Evolutionary conservation across 2,113 vertebrate genomes (phyloP).

Genomic region (Tylochromis polylepis): DNA sequence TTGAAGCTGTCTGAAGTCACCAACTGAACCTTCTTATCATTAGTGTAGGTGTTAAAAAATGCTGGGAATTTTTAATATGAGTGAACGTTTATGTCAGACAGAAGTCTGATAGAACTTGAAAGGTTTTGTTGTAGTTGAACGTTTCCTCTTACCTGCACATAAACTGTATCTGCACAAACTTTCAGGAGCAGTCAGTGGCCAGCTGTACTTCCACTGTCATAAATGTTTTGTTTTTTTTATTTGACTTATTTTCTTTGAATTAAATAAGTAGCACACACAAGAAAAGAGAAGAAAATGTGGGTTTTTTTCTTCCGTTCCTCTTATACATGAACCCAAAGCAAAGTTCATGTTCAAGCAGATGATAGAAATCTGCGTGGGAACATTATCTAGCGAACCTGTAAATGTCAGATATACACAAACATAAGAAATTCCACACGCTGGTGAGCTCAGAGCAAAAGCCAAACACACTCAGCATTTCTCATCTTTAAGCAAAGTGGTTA

Average conservation of each 20-base stretch:
- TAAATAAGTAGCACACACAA: neutral
- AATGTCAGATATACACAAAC: conserved; percentile 14
- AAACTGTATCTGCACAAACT: neutral
- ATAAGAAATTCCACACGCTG: conserved; percentile 44
- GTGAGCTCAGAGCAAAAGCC: neutral
- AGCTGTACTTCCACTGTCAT: neutral
- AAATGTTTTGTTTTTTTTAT: neutral
- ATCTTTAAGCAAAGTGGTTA: neutral
- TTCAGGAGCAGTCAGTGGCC: neutral
- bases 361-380: conserved; percentile 1
- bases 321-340: neutral
- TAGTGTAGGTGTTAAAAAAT: neutral
- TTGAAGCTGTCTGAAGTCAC: conserved; percentile 17
- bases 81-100: neutral
- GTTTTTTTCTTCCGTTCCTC: accelerated
- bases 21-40: neutral
- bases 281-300: neutral
- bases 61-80: neutral
- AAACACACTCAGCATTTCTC: neutral
- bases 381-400: conserved; percentile 6
- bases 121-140: neutral
- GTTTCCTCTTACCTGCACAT: neutral
- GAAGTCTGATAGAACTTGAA: neutral
- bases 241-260: neutral
- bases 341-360: neutral